These are phyloP conservation scores for Acronicta leporina DNA, from an alignment of 2,888 invertebrate species.

Conservation along the genomic window DNA sequence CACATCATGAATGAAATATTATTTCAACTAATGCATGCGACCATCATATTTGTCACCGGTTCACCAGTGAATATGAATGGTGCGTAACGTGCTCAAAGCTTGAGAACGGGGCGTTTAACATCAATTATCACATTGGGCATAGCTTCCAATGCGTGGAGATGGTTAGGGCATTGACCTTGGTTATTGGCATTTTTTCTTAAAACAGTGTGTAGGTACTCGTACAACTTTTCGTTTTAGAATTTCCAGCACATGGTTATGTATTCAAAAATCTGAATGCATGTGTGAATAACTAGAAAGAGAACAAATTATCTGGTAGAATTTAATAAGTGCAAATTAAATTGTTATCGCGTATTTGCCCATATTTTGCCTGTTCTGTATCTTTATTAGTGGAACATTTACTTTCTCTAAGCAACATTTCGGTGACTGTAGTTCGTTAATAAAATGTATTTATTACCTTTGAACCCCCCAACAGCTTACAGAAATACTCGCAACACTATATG, in stretches of 20 bases:
- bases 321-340: too few relatives aligned
- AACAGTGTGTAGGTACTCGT: not conserved
- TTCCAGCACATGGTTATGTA: too few relatives aligned
- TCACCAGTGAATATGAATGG: constrained; percentile 46
- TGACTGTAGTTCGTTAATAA: too few relatives aligned
- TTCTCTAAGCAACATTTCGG: not conserved
- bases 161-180: constrained; percentile 39
- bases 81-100: constrained; percentile 24
- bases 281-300: too few relatives aligned
- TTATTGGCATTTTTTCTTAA: constrained; percentile 36
- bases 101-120: constrained; percentile 47
- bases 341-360: too few relatives aligned
- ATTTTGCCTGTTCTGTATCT: too few relatives aligned
- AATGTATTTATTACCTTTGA: not conserved
- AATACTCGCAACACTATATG: not conserved
- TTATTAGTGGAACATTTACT: not conserved
- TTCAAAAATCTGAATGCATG: too few relatives aligned
- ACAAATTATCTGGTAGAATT: too few relatives aligned
- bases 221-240: not conserved
- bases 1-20: constrained; percentile 39
- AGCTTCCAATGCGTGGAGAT: constrained; percentile 28
- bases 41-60: constrained; percentile 43
- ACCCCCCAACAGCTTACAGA: not conserved
- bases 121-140: constrained; percentile 50
- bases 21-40: constrained; percentile 14